Conservation (phyloP, 2,888 invertebrate species). For the Acrobasis repandana region DNA sequence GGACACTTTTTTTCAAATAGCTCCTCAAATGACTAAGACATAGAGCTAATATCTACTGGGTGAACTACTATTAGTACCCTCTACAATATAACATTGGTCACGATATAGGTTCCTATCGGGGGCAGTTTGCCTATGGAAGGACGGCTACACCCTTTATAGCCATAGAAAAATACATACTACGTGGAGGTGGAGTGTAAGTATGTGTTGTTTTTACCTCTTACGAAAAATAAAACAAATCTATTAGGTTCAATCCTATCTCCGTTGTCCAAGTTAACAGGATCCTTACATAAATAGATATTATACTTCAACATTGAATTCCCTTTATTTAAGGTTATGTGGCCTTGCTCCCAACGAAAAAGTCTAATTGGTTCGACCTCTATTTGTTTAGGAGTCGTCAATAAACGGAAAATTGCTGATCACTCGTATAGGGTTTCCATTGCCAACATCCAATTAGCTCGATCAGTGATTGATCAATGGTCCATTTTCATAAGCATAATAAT, state of each 20-base stretch:
- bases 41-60: too few relatives aligned
- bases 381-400: conserved; percentile 11
- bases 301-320: background rate
- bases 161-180: too few relatives aligned
- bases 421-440: conserved; percentile 4
- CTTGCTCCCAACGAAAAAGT: background rate
- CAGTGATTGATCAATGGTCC: background rate
- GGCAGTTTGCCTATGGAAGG: too few relatives aligned
- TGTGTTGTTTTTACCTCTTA: too few relatives aligned
- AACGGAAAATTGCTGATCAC: conserved; percentile 7
- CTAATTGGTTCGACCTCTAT: conserved; percentile 5
- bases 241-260: background rate
- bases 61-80: too few relatives aligned
- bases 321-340: background rate
- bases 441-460: conserved; percentile 2
- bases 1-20: too few relatives aligned
- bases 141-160: too few relatives aligned
- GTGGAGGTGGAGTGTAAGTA: too few relatives aligned
- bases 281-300: background rate
- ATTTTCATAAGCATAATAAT: background rate
- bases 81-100: too few relatives aligned
- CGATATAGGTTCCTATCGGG: too few relatives aligned
- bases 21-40: too few relatives aligned
- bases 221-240: too few relatives aligned
- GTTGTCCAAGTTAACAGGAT: background rate